Percentiles rank a stretch among this genome's conserved stretches.
Evolutionary conservation across 2,888 invertebrate genomes (phyloP).

Genomic region (Archaeoteleia sp.): DNA sequence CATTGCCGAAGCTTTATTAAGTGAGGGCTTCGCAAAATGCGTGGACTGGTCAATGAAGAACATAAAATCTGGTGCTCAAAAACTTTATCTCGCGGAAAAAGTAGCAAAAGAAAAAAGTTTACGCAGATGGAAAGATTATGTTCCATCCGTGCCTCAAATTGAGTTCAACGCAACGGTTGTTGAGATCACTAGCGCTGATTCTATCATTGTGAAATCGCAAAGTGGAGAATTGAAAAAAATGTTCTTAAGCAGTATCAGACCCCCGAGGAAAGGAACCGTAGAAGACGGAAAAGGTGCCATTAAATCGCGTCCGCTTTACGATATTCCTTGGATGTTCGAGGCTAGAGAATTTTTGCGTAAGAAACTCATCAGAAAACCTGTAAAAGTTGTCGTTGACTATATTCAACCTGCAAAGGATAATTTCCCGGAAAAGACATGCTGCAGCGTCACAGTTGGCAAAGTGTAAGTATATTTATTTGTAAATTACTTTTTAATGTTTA

Average conservation of each 20-base stretch:
- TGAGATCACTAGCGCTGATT: conserved; percentile 96
- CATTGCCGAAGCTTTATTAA: conserved; percentile 93
- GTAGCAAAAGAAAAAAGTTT: conserved; percentile 90
- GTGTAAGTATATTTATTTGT: conserved; percentile 77
- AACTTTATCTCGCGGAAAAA: conserved; percentile 89
- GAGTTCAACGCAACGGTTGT: conserved; percentile 89
- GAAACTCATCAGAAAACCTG: conserved; percentile 95
- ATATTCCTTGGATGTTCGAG: conserved; percentile 99
- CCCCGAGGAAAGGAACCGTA: conserved; percentile 80
- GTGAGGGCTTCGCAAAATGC: conserved; percentile 94
- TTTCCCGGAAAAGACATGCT: conserved; percentile 96
- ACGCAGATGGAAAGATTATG: conserved; percentile 94
- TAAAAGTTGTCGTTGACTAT: conserved; percentile 94
- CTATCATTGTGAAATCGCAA: conserved; percentile 87
- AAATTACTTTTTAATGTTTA: no score
- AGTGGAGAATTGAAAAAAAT: conserved; percentile 91
- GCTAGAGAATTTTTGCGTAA: conserved; percentile 97
- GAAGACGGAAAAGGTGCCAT: conserved; percentile 83
- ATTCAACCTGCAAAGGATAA: conserved; percentile 95
- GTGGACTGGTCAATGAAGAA: conserved; percentile 94
- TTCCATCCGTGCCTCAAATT: conserved; percentile 83
- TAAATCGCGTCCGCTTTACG: conserved; percentile 93
- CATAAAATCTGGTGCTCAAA: conserved; percentile 86
- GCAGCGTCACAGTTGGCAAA: conserved; percentile 90
- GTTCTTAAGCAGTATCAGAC: conserved; percentile 95